Base-by-base conservation (phyloP, 2,797 vertebrate genomes). In the Crypturellus tataupa region DNA sequence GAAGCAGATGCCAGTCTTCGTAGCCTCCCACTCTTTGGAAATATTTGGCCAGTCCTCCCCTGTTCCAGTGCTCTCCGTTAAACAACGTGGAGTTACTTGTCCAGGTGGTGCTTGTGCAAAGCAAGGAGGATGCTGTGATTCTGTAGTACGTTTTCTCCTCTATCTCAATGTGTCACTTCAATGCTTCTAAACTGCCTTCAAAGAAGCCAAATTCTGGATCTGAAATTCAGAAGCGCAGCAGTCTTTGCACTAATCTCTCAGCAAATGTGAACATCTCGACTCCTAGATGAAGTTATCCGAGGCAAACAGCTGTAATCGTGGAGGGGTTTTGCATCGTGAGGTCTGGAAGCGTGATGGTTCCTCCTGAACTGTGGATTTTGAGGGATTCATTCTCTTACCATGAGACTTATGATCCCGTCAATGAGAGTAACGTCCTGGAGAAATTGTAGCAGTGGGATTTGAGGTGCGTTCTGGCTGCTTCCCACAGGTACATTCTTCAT, bases 61-160 rank as follows among this genome's bases (percentile, higher is more conserved):
- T 10, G 47, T 53, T 84, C n/a, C 29, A 2, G 35, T 1, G 2
- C 20, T 60, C 7, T 46, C 24, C 18, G 0, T 0, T 27, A 56
- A 53, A 17, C n/a, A 27, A 2, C 6, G 0, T 8, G 40, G 39
- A 59, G 29, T 29, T 44, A 19, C 20, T 85, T 27, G 12, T 42
- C 33, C 49, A 9, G 24, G n/a, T 16, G 31, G 1, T 46, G 31
- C 6, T 63, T 63, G 25, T 55, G 15, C 6, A 1, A 53, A 68
- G 13, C n/a, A 42, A 47, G 25, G 27, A 8, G 27, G 24, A 63
- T 24, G 23, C 47, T 49, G 21, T 49, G 47, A 24, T 24, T 24
- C 47, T 39, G 37, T 39, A 12, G 23, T 55, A 31, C 7, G 9
- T 37, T 81, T 44, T 46, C 49, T 19, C 9, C 1, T 0, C 9